Evolutionary conservation across 2,888 invertebrate species (phyloP), one percentile per base, ranked within the genome.

Genomic region (Odontomyia ornata): DNA sequence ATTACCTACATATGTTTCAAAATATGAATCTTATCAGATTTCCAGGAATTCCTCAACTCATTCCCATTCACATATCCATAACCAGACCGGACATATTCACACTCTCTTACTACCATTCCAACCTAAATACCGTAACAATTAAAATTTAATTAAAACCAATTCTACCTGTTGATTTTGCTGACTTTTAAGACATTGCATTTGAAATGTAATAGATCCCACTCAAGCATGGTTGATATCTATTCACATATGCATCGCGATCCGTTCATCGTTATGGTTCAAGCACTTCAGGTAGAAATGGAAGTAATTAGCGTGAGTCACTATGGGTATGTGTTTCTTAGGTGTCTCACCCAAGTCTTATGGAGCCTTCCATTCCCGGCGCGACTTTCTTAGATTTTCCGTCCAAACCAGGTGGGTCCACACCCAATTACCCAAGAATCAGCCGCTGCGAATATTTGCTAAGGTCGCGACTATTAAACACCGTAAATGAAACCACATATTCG

Each of bases 401-500:
- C 52, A 4, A 52, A 52, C 36, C n/a, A 52, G 52, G 4, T 18
- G 13, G 13, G 30, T 65, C 36, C 65, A 36, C 5, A 52, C 23
- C 69, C 69, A 47, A 23, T 47, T 47, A 47, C n/a, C 2, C 46
- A 69, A 47, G 36, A 36, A 36, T 36, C 36, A 69, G n/a, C n/a
- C n/a, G 27, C n/a, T 47, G 21, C 69, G 30, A 69, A 69, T 69
- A 69, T 21, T 69, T 69, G 46, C 69, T 69, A 69, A 69, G 69
- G 69, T 69, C 69, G 69, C 69, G 47, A 11, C 69, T 11, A 69
- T 47, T 36, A 65, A 65, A 65, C 28, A 18, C 65, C 65, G 36
- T 65, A 65, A 36, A 69, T 47, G 46, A 18, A 18, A 65, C 65
- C 36, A 21, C 65, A 52, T 36, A n/a, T 21, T 1, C n/a, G 5